A percentile compares a stretch with the other conserved stretches of the same genome.
Conservation (phyloP, 2,113 vertebrate genomes). For the Neodon shergylaensis region DNA sequence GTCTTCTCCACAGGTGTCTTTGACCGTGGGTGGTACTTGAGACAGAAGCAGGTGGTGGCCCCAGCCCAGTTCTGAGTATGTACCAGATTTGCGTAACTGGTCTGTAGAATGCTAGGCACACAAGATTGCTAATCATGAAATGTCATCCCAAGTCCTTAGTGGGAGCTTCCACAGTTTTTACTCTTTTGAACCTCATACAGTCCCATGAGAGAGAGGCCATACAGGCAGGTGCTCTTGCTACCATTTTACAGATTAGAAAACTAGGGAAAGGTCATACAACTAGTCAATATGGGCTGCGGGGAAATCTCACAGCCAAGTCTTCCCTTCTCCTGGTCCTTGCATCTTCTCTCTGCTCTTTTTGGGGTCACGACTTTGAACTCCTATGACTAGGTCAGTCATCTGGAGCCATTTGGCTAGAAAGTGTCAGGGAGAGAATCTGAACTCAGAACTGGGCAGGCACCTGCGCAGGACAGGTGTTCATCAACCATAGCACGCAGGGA, state of each 20-base stretch:
- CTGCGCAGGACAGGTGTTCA: background rate
- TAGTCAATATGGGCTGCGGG: background rate
- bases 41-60: background rate
- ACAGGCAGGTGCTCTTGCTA: background rate
- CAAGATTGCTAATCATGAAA: background rate
- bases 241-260: constrained; percentile 38
- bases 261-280: background rate
- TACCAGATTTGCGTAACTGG: background rate
- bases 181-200: background rate
- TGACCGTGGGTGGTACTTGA: fast-evolving
- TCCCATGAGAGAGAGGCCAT: background rate
- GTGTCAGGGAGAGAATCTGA: background rate
- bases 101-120: too few relatives aligned
- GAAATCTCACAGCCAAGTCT: background rate
- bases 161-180: background rate
- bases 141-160: background rate
- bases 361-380: background rate
- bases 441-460: background rate
- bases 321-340: background rate
- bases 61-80: background rate
- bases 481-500: fast-evolving
- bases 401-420: background rate
- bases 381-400: background rate
- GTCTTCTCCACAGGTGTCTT: background rate
- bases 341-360: background rate